Conservation (phyloP, 2,113 vertebrate species). For the Phyllostomus hastatus region DNA sequence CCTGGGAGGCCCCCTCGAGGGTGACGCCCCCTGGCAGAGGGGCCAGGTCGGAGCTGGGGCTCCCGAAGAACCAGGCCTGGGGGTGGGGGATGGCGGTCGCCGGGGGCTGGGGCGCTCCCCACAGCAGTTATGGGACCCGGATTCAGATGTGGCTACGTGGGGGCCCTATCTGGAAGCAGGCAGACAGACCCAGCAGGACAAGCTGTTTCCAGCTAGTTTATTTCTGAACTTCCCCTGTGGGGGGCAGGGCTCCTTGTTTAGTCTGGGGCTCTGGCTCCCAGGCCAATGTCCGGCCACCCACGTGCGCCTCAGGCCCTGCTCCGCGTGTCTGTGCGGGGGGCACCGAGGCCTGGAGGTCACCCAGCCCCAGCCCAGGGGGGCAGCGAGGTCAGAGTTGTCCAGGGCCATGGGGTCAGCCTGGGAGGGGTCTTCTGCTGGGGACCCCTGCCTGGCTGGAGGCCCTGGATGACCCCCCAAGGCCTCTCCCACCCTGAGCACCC, state of each 20-base stretch:
- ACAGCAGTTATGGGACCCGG: neutral
- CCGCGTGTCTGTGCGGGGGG: neutral
- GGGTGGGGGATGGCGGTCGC: no score
- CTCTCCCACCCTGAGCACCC: neutral
- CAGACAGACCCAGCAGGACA: neutral
- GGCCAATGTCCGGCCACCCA: neutral
- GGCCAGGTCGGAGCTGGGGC: neutral
- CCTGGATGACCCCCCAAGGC: neutral
- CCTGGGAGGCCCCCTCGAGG: neutral
- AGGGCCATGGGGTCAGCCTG: neutral
- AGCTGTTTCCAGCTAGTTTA: neutral
- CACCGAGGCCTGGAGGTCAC: neutral
- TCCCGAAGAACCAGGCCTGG: no score
- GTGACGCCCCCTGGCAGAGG: neutral
- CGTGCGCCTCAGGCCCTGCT: neutral
- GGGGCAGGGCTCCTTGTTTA: conserved; percentile 5
- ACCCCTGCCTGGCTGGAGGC: neutral
- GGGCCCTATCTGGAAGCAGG: neutral
- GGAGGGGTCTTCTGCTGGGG: neutral
- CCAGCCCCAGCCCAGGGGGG: neutral
- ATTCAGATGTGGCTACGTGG: neutral
- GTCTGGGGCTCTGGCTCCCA: conserved; percentile 26
- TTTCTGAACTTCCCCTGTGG: conserved; percentile 35
- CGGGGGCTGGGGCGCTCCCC: neutral
- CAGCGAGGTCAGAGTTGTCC: neutral